A percentile compares a stretch with the other conserved stretches of the same genome.
phyloP scores from a whole-genome alignment of 2,113 vertebrate species.

The Paralichthys olivaceus region DNA sequence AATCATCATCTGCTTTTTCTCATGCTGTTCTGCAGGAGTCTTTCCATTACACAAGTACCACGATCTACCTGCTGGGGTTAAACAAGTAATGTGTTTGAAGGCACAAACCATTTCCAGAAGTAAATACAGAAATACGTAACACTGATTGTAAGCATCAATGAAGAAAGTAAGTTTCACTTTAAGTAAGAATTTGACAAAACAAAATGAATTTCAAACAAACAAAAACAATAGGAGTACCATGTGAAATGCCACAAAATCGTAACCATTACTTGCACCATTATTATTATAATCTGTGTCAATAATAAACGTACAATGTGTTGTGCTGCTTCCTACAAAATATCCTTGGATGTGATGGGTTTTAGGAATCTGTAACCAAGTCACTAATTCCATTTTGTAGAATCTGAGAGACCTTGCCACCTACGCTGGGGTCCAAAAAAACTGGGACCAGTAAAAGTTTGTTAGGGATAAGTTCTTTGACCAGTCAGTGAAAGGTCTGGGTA shows the following conservation, averaged over 20 bases:
- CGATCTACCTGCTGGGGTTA: slow-evolving; percentile 47
- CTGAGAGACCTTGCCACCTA: too few species aligned
- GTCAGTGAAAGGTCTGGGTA: too few species aligned
- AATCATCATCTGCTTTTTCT: slow-evolving; percentile 66
- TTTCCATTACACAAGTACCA: slow-evolving; percentile 57
- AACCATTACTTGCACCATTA: not conserved
- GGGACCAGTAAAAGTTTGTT: too few species aligned
- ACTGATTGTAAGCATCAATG: not conserved
- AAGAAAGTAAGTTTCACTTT: not conserved
- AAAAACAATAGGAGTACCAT: not conserved
- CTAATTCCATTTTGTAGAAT: too few species aligned
- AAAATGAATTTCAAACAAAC: not conserved
- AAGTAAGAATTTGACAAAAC: not conserved
- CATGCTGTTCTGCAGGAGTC: slow-evolving; percentile 39
- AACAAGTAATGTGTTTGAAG: slow-evolving; percentile 24
- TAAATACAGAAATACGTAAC: not conserved
- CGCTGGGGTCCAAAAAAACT: too few species aligned
- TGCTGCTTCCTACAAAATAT: too few species aligned
- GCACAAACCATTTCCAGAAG: not conserved
- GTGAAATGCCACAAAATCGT: not conserved
- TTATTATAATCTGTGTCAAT: not conserved
- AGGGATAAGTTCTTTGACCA: too few species aligned
- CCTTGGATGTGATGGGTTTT: too few species aligned
- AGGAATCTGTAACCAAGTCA: too few species aligned
- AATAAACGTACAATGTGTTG: not conserved